Conservation (phyloP, 2,797 vertebrate species). For the Eupleurogrammus muticus region DNA sequence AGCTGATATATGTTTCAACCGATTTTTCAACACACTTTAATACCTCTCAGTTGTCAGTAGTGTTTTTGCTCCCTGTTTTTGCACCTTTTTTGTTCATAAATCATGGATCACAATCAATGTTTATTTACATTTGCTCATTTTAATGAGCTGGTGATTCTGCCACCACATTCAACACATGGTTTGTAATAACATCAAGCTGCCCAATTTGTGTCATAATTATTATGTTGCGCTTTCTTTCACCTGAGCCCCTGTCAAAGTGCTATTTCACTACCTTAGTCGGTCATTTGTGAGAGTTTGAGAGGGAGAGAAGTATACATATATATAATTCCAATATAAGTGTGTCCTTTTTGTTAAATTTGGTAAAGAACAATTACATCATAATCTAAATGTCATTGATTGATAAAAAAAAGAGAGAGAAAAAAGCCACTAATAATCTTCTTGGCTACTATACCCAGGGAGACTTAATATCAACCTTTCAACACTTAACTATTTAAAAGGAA, state of each 20-base stretch:
- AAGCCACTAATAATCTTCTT: constrained; percentile 42
- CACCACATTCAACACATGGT: constrained; percentile 29
- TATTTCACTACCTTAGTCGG: constrained; percentile 54
- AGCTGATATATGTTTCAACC: neutral
- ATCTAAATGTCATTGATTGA: constrained; percentile 28
- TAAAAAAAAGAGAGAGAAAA: constrained; percentile 5
- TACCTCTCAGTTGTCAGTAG: neutral
- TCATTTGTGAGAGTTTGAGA: no score
- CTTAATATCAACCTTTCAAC: constrained; percentile 48
- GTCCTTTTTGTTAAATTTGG: constrained; percentile 6
- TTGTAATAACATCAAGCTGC: constrained; percentile 42
- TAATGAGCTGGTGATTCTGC: constrained; percentile 49
- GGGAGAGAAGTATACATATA: neutral
- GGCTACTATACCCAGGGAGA: constrained; percentile 25
- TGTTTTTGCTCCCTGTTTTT: neutral
- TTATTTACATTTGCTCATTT: constrained; percentile 30
- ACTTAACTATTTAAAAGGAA: constrained; percentile 68
- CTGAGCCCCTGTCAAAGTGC: constrained; percentile 35
- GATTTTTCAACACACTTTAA: neutral
- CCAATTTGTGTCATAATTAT: constrained; percentile 52
- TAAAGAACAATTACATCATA: constrained; percentile 19
- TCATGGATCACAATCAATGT: neutral
- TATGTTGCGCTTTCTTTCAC: constrained; percentile 35
- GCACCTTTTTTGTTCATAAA: neutral
- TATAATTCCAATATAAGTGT: neutral